These are phyloP conservation scores for Orthonevra nobilis DNA, from an alignment of 2,888 invertebrate species.

Conservation along the genomic window DNA sequence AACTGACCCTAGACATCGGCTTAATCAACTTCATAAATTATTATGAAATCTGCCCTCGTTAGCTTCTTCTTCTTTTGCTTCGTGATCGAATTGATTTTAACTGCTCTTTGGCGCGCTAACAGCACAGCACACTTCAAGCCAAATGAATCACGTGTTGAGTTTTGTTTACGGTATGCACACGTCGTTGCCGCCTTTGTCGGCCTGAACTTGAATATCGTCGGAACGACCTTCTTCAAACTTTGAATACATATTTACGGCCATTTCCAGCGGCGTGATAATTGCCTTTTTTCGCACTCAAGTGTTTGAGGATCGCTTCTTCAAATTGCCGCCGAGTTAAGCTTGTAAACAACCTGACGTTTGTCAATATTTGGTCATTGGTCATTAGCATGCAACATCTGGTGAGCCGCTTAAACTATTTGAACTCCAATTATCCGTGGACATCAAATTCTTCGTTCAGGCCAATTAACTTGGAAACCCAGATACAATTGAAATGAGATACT, in stretches of 20 bases:
- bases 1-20: slow-evolving; percentile 29
- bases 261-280: slow-evolving; percentile 45
- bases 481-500: background rate
- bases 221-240: slow-evolving; percentile 32
- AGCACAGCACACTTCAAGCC: too few species aligned
- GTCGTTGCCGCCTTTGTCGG: background rate
- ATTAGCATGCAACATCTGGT: background rate
- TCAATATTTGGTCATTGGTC: slow-evolving; percentile 25
- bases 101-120: background rate
- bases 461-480: slow-evolving; percentile 24
- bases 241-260: slow-evolving; percentile 32
- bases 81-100: slow-evolving; percentile 15
- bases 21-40: slow-evolving; percentile 22
- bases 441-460: background rate
- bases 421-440: slow-evolving; percentile 26
- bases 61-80: background rate
- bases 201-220: slow-evolving; percentile 47
- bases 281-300: slow-evolving; percentile 19
- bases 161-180: slow-evolving; percentile 3
- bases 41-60: slow-evolving; percentile 35
- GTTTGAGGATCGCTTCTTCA: slow-evolving; percentile 12
- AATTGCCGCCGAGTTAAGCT: background rate
- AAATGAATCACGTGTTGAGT: slow-evolving; percentile 4
- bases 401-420: background rate
- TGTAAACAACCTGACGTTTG: background rate